Evolutionary conservation across 1,140 invertebrate species (phyloP).

Genomic region (Dreissena rostriformis): DNA sequence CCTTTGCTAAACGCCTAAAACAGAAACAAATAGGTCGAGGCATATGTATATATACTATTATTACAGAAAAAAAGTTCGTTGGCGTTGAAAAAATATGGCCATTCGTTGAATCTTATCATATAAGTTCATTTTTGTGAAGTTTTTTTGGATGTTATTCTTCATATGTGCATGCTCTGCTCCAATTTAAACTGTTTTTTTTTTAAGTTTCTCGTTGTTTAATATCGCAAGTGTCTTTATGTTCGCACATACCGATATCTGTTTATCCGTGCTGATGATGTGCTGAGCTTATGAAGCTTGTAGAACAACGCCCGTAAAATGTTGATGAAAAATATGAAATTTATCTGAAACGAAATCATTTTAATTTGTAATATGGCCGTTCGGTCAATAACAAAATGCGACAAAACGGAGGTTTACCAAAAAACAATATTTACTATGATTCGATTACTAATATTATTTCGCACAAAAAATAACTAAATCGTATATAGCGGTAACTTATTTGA

Average conservation of each 20-base stretch:
- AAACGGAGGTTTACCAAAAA: too few species aligned
- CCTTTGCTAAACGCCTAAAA: slow-evolving; percentile 85
- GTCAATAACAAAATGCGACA: too few species aligned
- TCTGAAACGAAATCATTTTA: slow-evolving; percentile 83
- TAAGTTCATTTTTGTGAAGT: neutral
- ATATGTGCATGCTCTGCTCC: neutral
- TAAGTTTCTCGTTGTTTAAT: neutral
- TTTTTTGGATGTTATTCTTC: neutral
- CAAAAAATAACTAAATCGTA: too few species aligned
- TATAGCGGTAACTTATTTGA: too few species aligned
- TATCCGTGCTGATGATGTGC: slow-evolving; percentile 85
- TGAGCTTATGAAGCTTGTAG: slow-evolving; percentile 87
- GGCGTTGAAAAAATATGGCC: neutral
- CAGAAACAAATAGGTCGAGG: neutral
- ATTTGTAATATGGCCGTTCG: neutral
- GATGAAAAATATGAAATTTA: slow-evolving; percentile 89
- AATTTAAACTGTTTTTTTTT: neutral
- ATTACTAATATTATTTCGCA: too few species aligned
- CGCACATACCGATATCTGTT: slow-evolving; percentile 84
- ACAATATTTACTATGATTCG: too few species aligned
- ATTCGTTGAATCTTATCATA: neutral
- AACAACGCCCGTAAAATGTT: slow-evolving; percentile 89
- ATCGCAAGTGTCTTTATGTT: neutral
- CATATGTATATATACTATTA: too few species aligned
- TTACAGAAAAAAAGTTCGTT: neutral